A percentile compares a stretch with the other conserved stretches of the same genome.
These are phyloP conservation scores for Drosophila eohydei DNA, from an alignment of 2,888 invertebrate species.

Conservation along the genomic window DNA sequence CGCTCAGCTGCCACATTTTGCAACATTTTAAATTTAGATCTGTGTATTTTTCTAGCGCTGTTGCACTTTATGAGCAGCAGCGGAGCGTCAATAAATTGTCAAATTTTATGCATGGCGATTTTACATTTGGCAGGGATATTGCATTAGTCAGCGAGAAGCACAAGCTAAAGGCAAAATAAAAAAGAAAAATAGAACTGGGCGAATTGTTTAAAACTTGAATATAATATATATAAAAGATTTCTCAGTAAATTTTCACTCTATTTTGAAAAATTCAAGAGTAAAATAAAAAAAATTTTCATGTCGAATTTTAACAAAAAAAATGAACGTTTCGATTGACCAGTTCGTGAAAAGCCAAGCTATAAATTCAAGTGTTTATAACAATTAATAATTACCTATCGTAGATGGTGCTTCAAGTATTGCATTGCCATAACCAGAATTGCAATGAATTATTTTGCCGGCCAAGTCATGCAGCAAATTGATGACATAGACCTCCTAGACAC, in stretches of 20 bases:
- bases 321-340: slow-evolving; percentile 10
- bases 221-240: neutral
- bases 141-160: slow-evolving; percentile 26
- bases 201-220: neutral
- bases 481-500: slow-evolving; percentile 41
- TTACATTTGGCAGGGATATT: slow-evolving; percentile 46
- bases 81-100: slow-evolving; percentile 81
- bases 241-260: neutral
- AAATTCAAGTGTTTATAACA: slow-evolving; percentile 8
- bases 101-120: slow-evolving; percentile 76
- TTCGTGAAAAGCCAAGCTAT: slow-evolving; percentile 11
- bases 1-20: slow-evolving; percentile 55
- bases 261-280: neutral
- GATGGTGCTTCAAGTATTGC: slow-evolving; percentile 12
- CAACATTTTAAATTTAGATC: slow-evolving; percentile 67
- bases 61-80: slow-evolving; percentile 56
- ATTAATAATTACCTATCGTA: slow-evolving; percentile 16
- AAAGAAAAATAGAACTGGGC: neutral
- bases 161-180: neutral
- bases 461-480: slow-evolving; percentile 68
- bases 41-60: slow-evolving; percentile 47
- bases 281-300: neutral
- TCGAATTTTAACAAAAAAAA: neutral
- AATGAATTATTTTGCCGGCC: slow-evolving; percentile 28
- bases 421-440: slow-evolving; percentile 30